phyloP scores from a whole-genome alignment of 2,797 vertebrate genomes.

The Acomys russatus region DNA sequence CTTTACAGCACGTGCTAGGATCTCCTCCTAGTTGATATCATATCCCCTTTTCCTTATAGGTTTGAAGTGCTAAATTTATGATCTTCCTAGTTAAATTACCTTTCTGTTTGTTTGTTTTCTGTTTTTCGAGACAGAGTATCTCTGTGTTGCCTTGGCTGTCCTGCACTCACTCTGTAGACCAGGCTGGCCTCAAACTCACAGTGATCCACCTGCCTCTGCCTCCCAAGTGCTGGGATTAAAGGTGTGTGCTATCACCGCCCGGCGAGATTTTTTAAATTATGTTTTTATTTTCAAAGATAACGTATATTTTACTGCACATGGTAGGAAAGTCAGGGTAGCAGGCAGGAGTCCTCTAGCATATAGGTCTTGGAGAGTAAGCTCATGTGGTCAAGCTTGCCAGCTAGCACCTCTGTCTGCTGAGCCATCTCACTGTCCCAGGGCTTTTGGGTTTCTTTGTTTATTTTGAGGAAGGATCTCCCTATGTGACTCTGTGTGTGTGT shows the following conservation, averaged over 20 bases:
- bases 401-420: not conserved
- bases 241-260: too few relatives aligned
- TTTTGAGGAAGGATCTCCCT: not conserved
- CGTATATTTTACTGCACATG: not conserved
- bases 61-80: not conserved
- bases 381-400: not conserved
- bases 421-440: not conserved
- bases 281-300: not conserved
- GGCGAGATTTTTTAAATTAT: too few relatives aligned
- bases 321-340: not conserved
- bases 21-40: not conserved
- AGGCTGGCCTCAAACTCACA: too few relatives aligned
- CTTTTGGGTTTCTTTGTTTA: not conserved
- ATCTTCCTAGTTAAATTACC: slow-evolving; percentile 14
- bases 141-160: too few relatives aligned
- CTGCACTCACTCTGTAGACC: too few relatives aligned
- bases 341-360: not conserved
- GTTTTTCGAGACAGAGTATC: too few relatives aligned
- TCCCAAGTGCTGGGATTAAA: too few relatives aligned
- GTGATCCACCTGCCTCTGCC: too few relatives aligned
- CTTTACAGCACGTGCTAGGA: not conserved
- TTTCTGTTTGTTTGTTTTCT: not conserved
- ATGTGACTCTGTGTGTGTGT: too few relatives aligned
- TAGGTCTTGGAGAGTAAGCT: not conserved
- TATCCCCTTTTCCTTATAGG: not conserved